Percentiles rank a stretch among this genome's conserved stretches.
phyloP scores from a whole-genome alignment of 2,888 invertebrate genomes.

The Tenthredo mesomela region DNA sequence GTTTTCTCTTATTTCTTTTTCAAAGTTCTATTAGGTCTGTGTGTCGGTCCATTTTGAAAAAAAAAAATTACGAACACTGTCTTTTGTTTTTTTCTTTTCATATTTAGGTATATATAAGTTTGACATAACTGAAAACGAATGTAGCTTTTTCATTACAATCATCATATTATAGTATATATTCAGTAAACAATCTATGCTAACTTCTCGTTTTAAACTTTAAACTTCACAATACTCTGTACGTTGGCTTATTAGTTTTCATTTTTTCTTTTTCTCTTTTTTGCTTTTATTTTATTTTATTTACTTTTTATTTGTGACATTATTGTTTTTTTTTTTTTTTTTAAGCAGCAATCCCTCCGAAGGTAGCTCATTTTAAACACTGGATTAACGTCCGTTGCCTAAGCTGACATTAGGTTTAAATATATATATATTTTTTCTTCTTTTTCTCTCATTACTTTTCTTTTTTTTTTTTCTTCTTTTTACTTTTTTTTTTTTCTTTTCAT shows the following conservation, averaged over 20 bases:
- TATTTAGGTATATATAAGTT: conserved; percentile 54
- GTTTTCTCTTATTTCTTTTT: conserved; percentile 48
- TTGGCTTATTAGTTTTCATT: conserved; percentile 54
- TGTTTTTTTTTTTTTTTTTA: neutral
- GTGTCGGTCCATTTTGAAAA: conserved; percentile 29
- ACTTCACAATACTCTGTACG: conserved; percentile 55
- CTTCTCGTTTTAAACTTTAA: conserved; percentile 45
- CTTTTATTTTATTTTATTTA: neutral
- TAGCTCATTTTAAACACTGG: conserved; percentile 51
- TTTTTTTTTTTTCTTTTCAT: neutral
- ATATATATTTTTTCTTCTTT: neutral
- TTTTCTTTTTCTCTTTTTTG: neutral
- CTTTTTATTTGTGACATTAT: neutral
- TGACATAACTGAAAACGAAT: conserved; percentile 60
- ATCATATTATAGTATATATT: conserved; percentile 50
- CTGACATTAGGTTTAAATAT: conserved; percentile 33
- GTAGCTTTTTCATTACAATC: conserved; percentile 58
- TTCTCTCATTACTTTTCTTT: neutral
- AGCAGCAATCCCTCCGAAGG: neutral
- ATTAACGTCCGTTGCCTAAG: conserved; percentile 51
- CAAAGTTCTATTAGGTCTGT: conserved; percentile 54
- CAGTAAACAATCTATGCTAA: conserved; percentile 52
- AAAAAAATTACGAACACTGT: conserved; percentile 46
- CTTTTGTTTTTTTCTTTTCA: conserved; percentile 45
- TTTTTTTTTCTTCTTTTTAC: neutral